Evolutionary conservation across 2,797 vertebrate genomes (phyloP).

Genomic region (Hephaestus fuliginosus): DNA sequence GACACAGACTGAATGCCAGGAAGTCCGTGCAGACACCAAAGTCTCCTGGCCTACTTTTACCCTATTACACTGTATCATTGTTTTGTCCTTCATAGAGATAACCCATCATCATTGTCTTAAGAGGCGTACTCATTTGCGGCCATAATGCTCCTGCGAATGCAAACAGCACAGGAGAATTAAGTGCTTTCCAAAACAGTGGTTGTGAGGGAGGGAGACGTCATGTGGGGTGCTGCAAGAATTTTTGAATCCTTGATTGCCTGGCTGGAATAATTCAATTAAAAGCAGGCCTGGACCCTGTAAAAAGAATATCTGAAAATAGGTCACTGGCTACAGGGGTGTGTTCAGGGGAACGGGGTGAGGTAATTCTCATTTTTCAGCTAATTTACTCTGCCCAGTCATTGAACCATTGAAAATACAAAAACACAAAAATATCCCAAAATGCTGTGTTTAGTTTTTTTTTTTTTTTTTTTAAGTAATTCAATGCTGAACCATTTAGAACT

Average conservation of each 20-base stretch:
- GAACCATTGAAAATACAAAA: not conserved
- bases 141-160: slow-evolving; percentile 2
- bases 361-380: not conserved
- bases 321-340: slow-evolving; percentile 25
- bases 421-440: not conserved
- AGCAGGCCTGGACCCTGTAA: slow-evolving; percentile 31
- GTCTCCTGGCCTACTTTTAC: slow-evolving; percentile 52
- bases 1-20: slow-evolving; percentile 47
- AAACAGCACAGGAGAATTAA: slow-evolving; percentile 14
- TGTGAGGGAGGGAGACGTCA: not conserved
- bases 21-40: slow-evolving; percentile 50
- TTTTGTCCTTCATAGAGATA: slow-evolving; percentile 44
- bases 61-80: not conserved
- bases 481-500: not conserved
- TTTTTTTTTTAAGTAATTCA: not conserved
- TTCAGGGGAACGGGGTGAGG: not conserved
- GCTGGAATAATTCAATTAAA: slow-evolving; percentile 71
- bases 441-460: not conserved
- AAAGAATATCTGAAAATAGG: slow-evolving; percentile 49
- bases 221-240: slow-evolving; percentile 32
- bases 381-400: not conserved
- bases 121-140: slow-evolving; percentile 41
- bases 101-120: slow-evolving; percentile 44
- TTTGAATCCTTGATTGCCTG: slow-evolving; percentile 40
- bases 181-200: slow-evolving; percentile 12